Evolutionary conservation across 2,888 invertebrate genomes (phyloP), one percentile per base, ranked within the genome.

Genomic region (Luffia ferchaultella): DNA sequence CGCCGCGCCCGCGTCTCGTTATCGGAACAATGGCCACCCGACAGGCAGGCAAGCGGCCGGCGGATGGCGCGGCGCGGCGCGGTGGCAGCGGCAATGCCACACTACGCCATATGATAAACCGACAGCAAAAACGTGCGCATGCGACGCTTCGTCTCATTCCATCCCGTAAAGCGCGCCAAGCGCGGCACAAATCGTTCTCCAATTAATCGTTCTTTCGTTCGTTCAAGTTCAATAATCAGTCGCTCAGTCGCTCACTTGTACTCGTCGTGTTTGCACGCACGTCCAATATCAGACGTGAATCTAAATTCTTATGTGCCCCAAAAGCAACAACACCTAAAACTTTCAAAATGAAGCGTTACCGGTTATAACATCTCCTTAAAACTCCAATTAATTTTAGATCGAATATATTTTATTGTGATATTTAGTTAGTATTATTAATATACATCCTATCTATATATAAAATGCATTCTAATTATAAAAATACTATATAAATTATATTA

Each of bases 391-490:
- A 74, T 77, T 69, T 78, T 77, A 79, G 73, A 70, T 82, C 73
- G 79, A 79, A 76, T 80, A 82, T 76, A 73, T 77, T 74, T 68
- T 73, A 73, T 83, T 83, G 83, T 83, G 83, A 83, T 83, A 82
- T 80, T 80, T 82, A 82, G 73, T 71, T 82, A 76, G 75, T 73
- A 51, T 76, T 71, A 67, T 70, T 73, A 72, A 30, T 7, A 30
- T 30, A 12, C 30, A 30, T 7, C 30, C 12, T 76, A 77, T 71
- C 68, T 79, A 77, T 76, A 76, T 61, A 62, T 68, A 78, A 64
- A 67, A 82, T 80, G 82, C 73, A 71, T 78, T 73, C 68, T 62
- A 74, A 74, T 75, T 72, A 72, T 74, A 20, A 40, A 44, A 41
- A 43, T 77, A 76, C 68, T 71, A 64, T 71, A 65, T 65, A 64